phyloP scores from a whole-genome alignment of 2,797 vertebrate species.

The Sparidentex hasta region DNA sequence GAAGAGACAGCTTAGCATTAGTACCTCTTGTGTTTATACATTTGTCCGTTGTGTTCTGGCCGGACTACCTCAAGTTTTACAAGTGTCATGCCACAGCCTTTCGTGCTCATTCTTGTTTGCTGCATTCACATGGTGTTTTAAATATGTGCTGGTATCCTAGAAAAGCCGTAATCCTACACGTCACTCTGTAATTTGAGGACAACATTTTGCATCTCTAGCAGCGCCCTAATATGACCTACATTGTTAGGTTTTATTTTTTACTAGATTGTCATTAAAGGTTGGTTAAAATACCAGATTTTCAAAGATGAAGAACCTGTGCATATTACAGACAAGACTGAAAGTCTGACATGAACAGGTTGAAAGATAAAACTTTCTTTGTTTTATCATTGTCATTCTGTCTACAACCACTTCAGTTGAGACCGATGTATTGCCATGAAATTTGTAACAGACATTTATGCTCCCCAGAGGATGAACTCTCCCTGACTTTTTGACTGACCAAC shows the following conservation, averaged over 20 bases:
- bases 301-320: background rate
- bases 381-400: background rate
- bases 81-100: background rate
- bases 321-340: background rate
- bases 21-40: slow-evolving; percentile 33
- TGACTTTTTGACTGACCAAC: background rate
- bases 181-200: background rate
- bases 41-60: slow-evolving; percentile 48
- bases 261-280: background rate
- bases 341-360: background rate
- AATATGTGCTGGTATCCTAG: slow-evolving; percentile 9
- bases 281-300: background rate
- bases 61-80: slow-evolving; percentile 74
- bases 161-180: slow-evolving; percentile 4
- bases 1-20: slow-evolving; percentile 60
- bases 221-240: background rate
- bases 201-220: background rate
- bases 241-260: background rate
- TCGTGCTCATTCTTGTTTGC: background rate
- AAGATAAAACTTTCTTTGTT: background rate
- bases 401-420: background rate
- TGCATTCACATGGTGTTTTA: slow-evolving; percentile 4
- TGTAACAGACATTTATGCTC: background rate
- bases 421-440: background rate
- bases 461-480: slow-evolving; percentile 9